Evolutionary conservation across 64 coral and sea anemone genomes (phyloP), one percentile per base, ranked within the genome.

Genomic region (Hydrozoanthus tunicans): DNA sequence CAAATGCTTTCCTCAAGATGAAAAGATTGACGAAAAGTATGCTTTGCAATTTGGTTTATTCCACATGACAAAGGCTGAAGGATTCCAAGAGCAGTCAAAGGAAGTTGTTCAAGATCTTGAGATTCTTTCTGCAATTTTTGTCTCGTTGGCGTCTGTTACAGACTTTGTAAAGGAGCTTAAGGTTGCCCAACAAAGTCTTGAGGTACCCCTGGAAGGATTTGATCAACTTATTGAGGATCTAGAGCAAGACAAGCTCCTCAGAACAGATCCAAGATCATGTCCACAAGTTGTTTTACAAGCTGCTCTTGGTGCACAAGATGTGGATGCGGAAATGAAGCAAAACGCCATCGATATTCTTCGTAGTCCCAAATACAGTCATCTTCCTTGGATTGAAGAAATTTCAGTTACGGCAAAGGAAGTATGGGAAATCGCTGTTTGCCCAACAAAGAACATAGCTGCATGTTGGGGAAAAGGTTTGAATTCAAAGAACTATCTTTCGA

Each of bases 71-170:
- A 9, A 62, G 56, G 53, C 79, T 81, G 79, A 57, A 27, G 57
- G 53, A 57, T 81, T 15, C 79, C 4, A 81, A 9, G 79, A 81
- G 55, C 79, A 81, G 53, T 57, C 58, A 12, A 26, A 15, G 54
- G 54, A 81, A 57, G 57, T 53, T 59, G 79, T 81, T 3, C 56
- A 64, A 55, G 79, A 81, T 62, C 56, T 81, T 5, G 79, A 81
- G 53, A 14, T 81, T 25, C 43, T 76, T 51, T 11, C 73, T 76
- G 32, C 5, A 76, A 76, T 76, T 43, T 43, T 43, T 43, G 32
- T 43, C 32, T 43, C 32, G 32, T 43, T 43, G 32, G 32, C 32
- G 32, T 43, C 32, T 43, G 32, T 43, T 43, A 43, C 32, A 43
- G 2, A 43, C 32, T 43, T 43, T 43, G 32, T 43, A 43, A 43